Conservation (phyloP, 1,140 invertebrate species). For the Papilio xuthus region DNA sequence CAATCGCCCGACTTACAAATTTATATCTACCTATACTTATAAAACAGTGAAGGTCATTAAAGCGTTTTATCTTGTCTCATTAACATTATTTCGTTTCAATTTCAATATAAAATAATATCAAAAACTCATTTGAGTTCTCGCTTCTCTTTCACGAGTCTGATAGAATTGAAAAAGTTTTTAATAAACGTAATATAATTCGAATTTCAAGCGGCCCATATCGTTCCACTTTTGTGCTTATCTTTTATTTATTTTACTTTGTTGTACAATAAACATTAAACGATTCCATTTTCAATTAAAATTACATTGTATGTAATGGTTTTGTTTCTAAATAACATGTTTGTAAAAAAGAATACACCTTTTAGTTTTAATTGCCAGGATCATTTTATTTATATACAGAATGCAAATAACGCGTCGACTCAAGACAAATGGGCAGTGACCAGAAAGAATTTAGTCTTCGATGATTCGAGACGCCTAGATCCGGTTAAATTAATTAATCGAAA, state of each 20-base stretch:
- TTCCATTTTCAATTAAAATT: conserved; percentile 12
- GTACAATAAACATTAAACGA: conserved; percentile 7
- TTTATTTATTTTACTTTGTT: conserved; percentile 27
- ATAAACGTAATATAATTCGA: conserved; percentile 46
- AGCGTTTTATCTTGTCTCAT: conserved; percentile 32
- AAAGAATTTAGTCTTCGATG: conserved; percentile 13
- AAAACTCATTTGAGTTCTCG: conserved; percentile 67
- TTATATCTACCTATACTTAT: background rate
- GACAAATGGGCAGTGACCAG: background rate
- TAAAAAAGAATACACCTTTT: background rate
- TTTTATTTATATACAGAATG: background rate
- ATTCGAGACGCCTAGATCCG: background rate
- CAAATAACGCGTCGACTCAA: background rate
- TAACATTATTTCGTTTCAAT: conserved; percentile 40
- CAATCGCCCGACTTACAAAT: too few species aligned
- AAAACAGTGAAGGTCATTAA: background rate
- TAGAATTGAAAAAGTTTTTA: conserved; percentile 70
- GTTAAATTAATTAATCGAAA: background rate
- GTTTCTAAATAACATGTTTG: background rate
- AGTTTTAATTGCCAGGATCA: background rate
- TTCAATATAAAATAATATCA: conserved; percentile 52
- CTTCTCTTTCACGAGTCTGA: conserved; percentile 56
- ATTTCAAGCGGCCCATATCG: conserved; percentile 38
- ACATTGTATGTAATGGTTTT: background rate
- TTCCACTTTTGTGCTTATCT: conserved; percentile 24